phyloP scores from a whole-genome alignment of 2,797 vertebrate genomes.

The Hydrophis major region DNA sequence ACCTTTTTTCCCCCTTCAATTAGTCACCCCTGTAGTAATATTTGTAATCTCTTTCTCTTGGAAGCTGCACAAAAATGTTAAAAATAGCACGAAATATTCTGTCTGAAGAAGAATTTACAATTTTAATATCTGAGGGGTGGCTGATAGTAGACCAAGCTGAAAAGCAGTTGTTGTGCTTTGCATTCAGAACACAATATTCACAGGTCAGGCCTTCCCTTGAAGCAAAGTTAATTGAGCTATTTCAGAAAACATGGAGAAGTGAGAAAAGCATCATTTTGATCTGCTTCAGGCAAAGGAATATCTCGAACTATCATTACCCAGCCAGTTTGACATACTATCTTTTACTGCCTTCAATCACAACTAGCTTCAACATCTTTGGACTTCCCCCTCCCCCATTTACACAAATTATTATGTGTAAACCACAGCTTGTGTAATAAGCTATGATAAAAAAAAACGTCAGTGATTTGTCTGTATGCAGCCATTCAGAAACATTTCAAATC shows the following conservation, averaged over 20 bases:
- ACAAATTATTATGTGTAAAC: not conserved
- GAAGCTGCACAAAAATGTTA: not conserved
- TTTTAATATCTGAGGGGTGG: not conserved
- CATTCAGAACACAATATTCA: not conserved
- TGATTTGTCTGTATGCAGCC: not conserved
- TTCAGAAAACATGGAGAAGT: not conserved
- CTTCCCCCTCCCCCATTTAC: not conserved
- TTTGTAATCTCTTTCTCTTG: not conserved
- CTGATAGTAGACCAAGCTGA: not conserved
- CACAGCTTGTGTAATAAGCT: not conserved
- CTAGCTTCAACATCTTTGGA: not conserved
- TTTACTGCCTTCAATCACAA: not conserved
- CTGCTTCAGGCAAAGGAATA: not conserved
- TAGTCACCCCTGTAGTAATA: not conserved
- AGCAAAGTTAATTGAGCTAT: not conserved
- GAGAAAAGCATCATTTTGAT: not conserved
- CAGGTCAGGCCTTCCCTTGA: not conserved
- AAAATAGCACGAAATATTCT: not conserved
- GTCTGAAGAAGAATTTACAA: not conserved
- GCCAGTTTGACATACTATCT: not conserved
- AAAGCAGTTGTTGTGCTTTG: not conserved
- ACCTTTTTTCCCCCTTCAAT: fast-evolving
- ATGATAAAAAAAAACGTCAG: not conserved
- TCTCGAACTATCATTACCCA: not conserved
- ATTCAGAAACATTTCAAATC: not conserved